Conservation (phyloP, 1,140 invertebrate genomes). For the Neoseiulus cucumeris region DNA sequence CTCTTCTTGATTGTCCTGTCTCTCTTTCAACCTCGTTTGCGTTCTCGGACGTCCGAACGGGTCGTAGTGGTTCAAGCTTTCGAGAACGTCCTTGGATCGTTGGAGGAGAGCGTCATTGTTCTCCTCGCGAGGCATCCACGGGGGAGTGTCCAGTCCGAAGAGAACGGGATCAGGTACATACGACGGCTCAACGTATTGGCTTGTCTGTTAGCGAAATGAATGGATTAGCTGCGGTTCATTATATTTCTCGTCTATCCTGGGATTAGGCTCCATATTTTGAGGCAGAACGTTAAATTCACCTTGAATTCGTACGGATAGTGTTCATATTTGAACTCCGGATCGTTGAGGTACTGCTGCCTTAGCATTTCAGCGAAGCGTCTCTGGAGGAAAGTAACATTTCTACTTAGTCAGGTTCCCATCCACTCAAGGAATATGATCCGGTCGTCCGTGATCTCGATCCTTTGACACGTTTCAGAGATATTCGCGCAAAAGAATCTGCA, state of each 20-base stretch:
- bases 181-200: not conserved
- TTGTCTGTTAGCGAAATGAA: not conserved
- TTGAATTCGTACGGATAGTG: conserved; percentile 3
- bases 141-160: not conserved
- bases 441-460: too few relatives aligned
- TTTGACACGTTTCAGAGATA: too few relatives aligned
- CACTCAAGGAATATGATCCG: too few relatives aligned
- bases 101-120: not conserved
- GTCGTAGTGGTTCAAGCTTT: not conserved
- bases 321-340: not conserved
- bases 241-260: too few relatives aligned
- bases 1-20: not conserved
- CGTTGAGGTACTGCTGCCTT: not conserved
- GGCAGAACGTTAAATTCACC: not conserved
- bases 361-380: not conserved
- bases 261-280: too few relatives aligned
- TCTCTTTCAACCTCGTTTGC: not conserved
- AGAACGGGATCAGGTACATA: conserved; percentile 9
- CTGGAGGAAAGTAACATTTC: not conserved
- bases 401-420: too few relatives aligned
- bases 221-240: too few relatives aligned
- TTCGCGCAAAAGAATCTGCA: too few relatives aligned
- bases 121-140: not conserved
- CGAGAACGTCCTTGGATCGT: not conserved
- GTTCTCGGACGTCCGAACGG: not conserved